phyloP scores from a whole-genome alignment of 2,797 vertebrate species.

The Pangasius djambal region DNA sequence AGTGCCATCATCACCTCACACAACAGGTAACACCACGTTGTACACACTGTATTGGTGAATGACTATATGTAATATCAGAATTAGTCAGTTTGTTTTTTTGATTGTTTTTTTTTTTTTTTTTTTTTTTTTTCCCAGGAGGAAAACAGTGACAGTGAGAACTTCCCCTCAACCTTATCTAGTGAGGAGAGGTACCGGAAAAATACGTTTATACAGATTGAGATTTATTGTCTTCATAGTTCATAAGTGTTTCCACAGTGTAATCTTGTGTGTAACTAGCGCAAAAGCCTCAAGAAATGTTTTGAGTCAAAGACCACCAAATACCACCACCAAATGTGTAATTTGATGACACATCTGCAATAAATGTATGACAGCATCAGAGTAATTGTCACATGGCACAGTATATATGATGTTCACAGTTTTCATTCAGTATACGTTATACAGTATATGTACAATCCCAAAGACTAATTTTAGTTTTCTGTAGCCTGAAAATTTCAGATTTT shows the following conservation, averaged over 20 bases:
- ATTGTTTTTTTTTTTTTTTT: not conserved
- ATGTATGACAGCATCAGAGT: not conserved
- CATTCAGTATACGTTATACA: not conserved
- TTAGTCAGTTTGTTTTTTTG: not conserved
- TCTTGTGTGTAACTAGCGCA: not conserved
- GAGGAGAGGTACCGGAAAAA: constrained; percentile 79
- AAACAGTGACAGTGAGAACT: constrained; percentile 55
- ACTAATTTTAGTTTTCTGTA: not conserved
- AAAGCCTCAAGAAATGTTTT: not conserved
- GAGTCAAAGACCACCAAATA: not conserved
- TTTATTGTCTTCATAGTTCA: constrained; percentile 22
- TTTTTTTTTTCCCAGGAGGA: constrained; percentile 48
- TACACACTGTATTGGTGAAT: not conserved
- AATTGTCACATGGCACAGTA: not conserved
- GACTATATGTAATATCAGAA: not conserved
- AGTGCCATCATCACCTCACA: constrained; percentile 33
- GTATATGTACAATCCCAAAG: not conserved
- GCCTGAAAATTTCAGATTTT: not conserved
- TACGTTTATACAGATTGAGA: constrained; percentile 24
- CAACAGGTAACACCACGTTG: constrained; percentile 41
- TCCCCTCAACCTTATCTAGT: constrained; percentile 88
- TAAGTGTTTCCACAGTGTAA: not conserved
- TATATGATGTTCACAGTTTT: not conserved
- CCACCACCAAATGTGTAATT: not conserved
- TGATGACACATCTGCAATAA: not conserved